Evolutionary conservation across 1,140 invertebrate genomes (phyloP).

Genomic region (Drosophila nikananu): DNA sequence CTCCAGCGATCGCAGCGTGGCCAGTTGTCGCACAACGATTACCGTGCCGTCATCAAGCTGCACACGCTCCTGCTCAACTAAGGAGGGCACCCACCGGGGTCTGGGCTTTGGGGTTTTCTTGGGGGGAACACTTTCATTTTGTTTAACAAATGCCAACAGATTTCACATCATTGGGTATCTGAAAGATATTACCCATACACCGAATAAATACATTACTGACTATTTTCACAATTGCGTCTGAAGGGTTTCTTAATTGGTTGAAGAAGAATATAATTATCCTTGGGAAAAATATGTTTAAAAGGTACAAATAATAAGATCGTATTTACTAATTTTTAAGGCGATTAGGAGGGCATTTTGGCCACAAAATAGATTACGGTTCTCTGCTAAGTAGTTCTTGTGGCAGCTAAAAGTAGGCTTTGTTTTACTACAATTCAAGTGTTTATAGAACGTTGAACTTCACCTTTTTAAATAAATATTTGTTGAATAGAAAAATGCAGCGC

Average conservation of each 20-base stretch:
- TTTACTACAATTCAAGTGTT: neutral
- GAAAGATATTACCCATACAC: conserved; percentile 62
- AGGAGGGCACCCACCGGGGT: conserved; percentile 1
- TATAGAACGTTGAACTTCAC: neutral
- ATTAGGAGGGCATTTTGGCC: neutral
- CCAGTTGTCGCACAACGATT: conserved; percentile 77
- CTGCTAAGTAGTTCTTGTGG: neutral
- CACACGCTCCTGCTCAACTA: conserved; percentile 61
- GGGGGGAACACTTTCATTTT: conserved; percentile 28
- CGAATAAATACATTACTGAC: conserved; percentile 58
- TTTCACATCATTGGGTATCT: conserved; percentile 55
- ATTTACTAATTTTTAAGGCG: neutral
- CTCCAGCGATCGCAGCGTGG: conserved; percentile 64
- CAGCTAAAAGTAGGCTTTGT: neutral
- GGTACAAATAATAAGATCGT: neutral
- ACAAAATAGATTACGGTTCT: neutral
- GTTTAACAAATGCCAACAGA: conserved; percentile 45
- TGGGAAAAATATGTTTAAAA: neutral
- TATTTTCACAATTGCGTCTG: conserved; percentile 16
- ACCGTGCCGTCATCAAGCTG: conserved; percentile 74
- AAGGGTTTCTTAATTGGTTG: neutral
- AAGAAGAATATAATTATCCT: neutral
- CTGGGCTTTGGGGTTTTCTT: neutral
- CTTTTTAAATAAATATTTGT: neutral
- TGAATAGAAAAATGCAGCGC: too few species aligned